Conservation (phyloP, 2,113 vertebrate genomes). For the Crotalus tigris region DNA sequence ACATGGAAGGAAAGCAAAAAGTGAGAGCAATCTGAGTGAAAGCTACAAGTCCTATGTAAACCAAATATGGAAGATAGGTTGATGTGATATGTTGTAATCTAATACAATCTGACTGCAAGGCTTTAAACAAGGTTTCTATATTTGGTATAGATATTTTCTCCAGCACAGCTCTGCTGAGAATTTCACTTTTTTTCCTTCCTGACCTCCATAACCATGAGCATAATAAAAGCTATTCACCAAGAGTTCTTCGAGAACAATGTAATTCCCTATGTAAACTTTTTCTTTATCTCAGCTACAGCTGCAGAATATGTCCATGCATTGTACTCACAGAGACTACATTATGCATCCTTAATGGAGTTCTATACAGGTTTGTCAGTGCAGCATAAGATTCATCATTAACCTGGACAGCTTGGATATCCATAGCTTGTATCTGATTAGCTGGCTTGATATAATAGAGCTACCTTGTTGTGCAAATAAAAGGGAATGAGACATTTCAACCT, state of each 20-base stretch:
- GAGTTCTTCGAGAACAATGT: conserved; percentile 12
- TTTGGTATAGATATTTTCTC: background rate
- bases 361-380: conserved; percentile 22
- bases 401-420: conserved; percentile 19
- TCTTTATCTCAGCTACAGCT: conserved; percentile 35
- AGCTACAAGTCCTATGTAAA: background rate
- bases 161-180: background rate
- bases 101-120: background rate
- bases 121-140: background rate
- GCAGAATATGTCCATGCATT: background rate
- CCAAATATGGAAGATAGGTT: background rate
- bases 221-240: conserved; percentile 15
- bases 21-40: background rate
- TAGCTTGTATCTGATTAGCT: conserved; percentile 12
- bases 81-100: background rate
- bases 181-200: background rate
- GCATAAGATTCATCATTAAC: background rate
- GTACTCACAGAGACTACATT: conserved; percentile 10
- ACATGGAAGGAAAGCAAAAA: background rate
- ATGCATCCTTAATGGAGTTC: background rate
- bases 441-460: background rate
- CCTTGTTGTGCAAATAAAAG: background rate
- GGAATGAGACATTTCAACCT: background rate
- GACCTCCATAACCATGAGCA: background rate
- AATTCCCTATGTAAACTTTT: background rate